Percentiles rank a stretch among this genome's conserved stretches.
These are phyloP conservation scores for Lithobates pipiens DNA, from an alignment of 2,797 vertebrate species.

Conservation along the genomic window DNA sequence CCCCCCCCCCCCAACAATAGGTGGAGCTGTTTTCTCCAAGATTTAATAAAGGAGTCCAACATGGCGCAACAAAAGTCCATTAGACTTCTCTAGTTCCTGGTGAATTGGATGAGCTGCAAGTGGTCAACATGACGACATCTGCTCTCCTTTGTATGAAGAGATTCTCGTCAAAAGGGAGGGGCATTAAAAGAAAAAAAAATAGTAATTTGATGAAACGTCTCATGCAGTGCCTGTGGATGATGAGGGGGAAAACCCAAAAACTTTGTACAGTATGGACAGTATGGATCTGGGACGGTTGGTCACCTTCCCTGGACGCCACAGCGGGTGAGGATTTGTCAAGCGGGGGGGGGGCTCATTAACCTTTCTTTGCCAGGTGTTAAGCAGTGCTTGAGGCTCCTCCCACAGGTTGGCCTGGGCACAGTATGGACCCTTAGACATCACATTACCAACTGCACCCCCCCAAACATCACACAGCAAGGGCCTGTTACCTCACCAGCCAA, in stretches of 20 bases:
- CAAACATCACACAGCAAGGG: conserved; percentile 6
- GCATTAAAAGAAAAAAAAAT: neutral
- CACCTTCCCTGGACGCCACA: neutral
- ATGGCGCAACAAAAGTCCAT: no score
- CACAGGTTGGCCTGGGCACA: neutral
- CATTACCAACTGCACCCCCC: conserved; percentile 2
- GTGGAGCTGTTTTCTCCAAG: no score
- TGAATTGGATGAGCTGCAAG: no score
- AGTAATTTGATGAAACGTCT: conserved; percentile 5
- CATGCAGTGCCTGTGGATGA: neutral
- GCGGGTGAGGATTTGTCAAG: neutral
- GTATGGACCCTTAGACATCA: neutral
- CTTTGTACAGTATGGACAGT: conserved; percentile 29
- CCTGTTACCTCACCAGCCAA: neutral
- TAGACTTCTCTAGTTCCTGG: no score
- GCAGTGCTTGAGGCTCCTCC: neutral
- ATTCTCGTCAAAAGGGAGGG: no score
- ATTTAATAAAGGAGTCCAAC: neutral
- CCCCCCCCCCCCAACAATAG: no score
- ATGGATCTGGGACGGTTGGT: neutral
- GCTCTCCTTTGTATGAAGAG: no score
- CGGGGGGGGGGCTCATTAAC: neutral
- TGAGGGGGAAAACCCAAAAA: neutral
- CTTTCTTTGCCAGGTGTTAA: neutral
- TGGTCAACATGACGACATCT: no score